These are phyloP conservation scores for Antennarius striatus DNA, from an alignment of 2,113 vertebrate genomes.

Conservation along the genomic window DNA sequence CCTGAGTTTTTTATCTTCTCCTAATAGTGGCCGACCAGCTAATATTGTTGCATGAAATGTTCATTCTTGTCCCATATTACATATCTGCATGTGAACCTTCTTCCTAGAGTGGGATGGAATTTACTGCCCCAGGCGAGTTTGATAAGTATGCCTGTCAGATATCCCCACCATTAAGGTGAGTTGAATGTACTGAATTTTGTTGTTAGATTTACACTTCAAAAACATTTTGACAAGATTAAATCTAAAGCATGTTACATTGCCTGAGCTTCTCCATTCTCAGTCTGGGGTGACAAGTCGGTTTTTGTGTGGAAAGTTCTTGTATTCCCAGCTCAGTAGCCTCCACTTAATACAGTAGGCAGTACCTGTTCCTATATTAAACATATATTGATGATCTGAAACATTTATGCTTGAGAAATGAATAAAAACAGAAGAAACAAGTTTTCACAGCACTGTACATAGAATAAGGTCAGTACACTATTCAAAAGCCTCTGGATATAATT, in stretches of 20 bases:
- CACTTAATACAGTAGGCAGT: background rate
- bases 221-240: too few relatives aligned
- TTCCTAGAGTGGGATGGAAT: slow-evolving; percentile 88
- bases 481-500: too few relatives aligned
- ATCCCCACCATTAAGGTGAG: slow-evolving; percentile 87
- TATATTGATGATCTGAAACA: too few relatives aligned
- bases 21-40: accelerated
- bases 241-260: too few relatives aligned
- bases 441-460: too few relatives aligned
- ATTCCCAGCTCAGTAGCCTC: background rate
- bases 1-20: background rate
- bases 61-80: background rate
- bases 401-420: too few relatives aligned
- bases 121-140: slow-evolving; percentile 94
- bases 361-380: too few relatives aligned
- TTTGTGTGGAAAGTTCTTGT: background rate
- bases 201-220: background rate
- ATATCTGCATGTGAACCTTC: background rate
- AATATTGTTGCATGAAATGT: background rate
- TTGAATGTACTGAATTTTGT: background rate
- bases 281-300: background rate
- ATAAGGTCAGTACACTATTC: too few relatives aligned
- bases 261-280: too few relatives aligned
- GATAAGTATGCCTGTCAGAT: slow-evolving; percentile 90
- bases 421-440: too few relatives aligned